These are phyloP conservation scores for Tachycineta bicolor DNA, from an alignment of 2,113 vertebrate genomes.

Conservation along the genomic window DNA sequence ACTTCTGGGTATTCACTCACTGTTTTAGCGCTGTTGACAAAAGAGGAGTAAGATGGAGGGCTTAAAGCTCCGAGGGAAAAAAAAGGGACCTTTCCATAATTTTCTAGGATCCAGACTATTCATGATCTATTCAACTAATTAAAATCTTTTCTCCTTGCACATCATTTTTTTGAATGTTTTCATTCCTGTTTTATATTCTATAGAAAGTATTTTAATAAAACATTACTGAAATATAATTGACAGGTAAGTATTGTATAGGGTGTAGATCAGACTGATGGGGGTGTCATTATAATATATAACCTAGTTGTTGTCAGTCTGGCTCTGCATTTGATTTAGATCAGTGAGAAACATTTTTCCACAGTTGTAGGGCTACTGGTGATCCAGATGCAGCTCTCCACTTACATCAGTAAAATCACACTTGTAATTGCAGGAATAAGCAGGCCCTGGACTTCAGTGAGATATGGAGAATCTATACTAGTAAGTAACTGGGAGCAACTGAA, in stretches of 20 bases:
- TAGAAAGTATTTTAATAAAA: not conserved
- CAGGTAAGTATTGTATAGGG: not conserved
- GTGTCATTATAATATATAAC: not conserved
- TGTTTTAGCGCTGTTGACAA: conserved; percentile 38
- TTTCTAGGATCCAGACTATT: not conserved
- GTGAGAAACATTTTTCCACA: not conserved
- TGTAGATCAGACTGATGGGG: not conserved
- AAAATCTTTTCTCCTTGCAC: not conserved
- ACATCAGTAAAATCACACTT: not conserved
- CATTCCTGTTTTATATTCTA: not conserved
- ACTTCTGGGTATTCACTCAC: conserved; percentile 61
- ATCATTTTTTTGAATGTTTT: not conserved
- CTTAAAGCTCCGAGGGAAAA: not conserved
- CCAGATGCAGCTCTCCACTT: not conserved
- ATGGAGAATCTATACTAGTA: not conserved
- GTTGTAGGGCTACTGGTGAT: not conserved
- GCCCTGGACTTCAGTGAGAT: not conserved
- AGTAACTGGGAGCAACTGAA: not conserved
- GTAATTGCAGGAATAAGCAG: not conserved
- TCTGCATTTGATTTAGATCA: not conserved
- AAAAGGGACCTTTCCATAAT: not conserved
- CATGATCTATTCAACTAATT: not conserved
- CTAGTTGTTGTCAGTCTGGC: not conserved
- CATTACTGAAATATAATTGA: not conserved
- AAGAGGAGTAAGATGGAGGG: conserved; percentile 1